These are phyloP conservation scores for Hydrozoanthus gracilis DNA, from an alignment of 92 coral and sea anemone species.

Conservation along the genomic window DNA sequence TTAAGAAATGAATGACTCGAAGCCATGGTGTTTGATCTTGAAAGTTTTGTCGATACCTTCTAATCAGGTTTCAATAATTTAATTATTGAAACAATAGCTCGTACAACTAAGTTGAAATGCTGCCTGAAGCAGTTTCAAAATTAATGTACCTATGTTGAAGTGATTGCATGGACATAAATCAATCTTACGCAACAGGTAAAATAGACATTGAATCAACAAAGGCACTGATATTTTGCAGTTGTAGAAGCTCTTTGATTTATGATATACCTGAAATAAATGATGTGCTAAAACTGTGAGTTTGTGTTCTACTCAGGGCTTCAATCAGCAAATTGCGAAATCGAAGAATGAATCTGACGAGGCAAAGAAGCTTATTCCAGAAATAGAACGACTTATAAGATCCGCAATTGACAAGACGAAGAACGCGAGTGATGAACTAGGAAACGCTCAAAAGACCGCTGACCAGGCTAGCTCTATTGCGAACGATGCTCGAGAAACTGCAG, in stretches of 20 bases:
- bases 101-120: too few species aligned
- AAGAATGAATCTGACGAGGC: slow-evolving; percentile 84
- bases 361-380: slow-evolving; percentile 79
- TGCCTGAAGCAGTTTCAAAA: too few species aligned
- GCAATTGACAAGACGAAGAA: slow-evolving; percentile 88
- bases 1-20: too few species aligned
- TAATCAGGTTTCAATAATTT: too few species aligned
- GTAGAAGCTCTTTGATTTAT: background rate
- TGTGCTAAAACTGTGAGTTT: background rate
- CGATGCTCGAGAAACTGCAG: slow-evolving; percentile 65
- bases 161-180: too few species aligned
- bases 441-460: slow-evolving; percentile 66
- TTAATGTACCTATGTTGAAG: too few species aligned
- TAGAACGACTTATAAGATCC: slow-evolving; percentile 79
- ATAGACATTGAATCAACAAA: too few species aligned
- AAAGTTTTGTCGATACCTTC: too few species aligned
- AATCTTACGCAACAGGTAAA: too few species aligned
- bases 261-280: background rate
- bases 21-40: too few species aligned
- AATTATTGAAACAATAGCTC: too few species aligned
- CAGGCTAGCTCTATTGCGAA: slow-evolving; percentile 70
- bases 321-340: slow-evolving; percentile 78
- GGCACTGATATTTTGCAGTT: too few species aligned
- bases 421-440: slow-evolving; percentile 74
- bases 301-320: slow-evolving; percentile 74